These are phyloP conservation scores for Gymnoscelis rufifasciata DNA, from an alignment of 2,888 invertebrate species.

Conservation along the genomic window DNA sequence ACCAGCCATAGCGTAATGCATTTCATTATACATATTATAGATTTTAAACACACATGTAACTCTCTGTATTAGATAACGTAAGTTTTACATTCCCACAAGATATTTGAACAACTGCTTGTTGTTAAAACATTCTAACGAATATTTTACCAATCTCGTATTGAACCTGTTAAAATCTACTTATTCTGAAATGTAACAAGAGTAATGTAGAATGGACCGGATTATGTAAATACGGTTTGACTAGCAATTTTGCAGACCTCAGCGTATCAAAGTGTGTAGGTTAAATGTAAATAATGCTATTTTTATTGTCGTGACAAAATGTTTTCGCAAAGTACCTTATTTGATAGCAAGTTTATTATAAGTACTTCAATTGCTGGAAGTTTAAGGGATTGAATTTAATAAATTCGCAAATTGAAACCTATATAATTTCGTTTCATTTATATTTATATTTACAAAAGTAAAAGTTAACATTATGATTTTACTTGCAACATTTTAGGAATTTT, in stretches of 20 bases:
- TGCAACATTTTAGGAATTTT: constrained; percentile 53
- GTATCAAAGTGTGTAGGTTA: constrained; percentile 52
- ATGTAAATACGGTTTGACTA: too few species aligned
- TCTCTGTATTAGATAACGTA: too few species aligned
- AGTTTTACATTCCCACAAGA: constrained; percentile 52
- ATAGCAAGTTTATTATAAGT: constrained; percentile 65
- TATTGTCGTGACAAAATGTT: constrained; percentile 49
- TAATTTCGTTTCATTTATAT: constrained; percentile 49
- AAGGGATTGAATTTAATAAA: constrained; percentile 78
- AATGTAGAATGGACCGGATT: too few species aligned
- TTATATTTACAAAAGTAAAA: not conserved
- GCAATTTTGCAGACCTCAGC: constrained; percentile 32
- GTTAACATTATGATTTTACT: constrained; percentile 28
- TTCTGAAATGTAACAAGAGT: too few species aligned
- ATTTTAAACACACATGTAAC: constrained; percentile 15
- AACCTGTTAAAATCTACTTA: not conserved
- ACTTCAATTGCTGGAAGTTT: constrained; percentile 73
- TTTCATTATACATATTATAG: constrained; percentile 24
- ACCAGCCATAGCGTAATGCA: constrained; percentile 27
- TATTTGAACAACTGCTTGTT: not conserved
- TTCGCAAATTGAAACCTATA: constrained; percentile 62
- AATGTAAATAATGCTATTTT: constrained; percentile 52
- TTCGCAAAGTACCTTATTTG: constrained; percentile 58
- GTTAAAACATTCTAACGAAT: too few species aligned
- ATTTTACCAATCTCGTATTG: too few species aligned